A percentile compares a stretch with the other conserved stretches of the same genome.
phyloP scores from a whole-genome alignment of 2,797 vertebrate genomes.

The Chanos chanos region DNA sequence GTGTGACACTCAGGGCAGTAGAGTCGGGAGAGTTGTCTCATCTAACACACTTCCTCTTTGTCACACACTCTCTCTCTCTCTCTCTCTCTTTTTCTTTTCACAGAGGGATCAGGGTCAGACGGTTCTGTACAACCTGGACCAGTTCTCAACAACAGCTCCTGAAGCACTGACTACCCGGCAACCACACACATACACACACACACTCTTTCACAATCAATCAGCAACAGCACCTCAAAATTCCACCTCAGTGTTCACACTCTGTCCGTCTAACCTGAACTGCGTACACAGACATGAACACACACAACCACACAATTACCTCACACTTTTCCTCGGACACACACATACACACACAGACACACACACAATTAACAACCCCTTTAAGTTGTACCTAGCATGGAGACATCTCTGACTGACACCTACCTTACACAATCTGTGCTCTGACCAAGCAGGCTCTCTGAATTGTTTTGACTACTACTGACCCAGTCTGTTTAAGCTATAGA shows the following conservation, averaged over 20 bases:
- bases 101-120: conserved; percentile 65
- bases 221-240: no score
- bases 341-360: conserved; percentile 7
- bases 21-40: not conserved
- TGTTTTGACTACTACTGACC: conserved; percentile 42
- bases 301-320: conserved; percentile 33
- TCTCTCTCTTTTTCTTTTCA: not conserved
- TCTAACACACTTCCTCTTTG: not conserved
- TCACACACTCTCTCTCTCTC: not conserved
- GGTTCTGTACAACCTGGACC: conserved; percentile 67
- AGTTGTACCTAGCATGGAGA: not conserved
- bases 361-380: no score
- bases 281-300: not conserved
- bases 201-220: not conserved
- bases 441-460: conserved; percentile 46
- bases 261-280: no score
- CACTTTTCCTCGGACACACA: conserved; percentile 35
- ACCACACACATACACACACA: not conserved
- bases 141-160: conserved; percentile 69
- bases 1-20: not conserved
- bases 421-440: not conserved
- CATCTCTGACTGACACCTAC: conserved; percentile 5
- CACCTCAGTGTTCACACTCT: no score
- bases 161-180: conserved; percentile 47
- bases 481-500: conserved; percentile 1